Conservation (phyloP, 2,113 vertebrate species). For the Corythoichthys haematopterus region DNA sequence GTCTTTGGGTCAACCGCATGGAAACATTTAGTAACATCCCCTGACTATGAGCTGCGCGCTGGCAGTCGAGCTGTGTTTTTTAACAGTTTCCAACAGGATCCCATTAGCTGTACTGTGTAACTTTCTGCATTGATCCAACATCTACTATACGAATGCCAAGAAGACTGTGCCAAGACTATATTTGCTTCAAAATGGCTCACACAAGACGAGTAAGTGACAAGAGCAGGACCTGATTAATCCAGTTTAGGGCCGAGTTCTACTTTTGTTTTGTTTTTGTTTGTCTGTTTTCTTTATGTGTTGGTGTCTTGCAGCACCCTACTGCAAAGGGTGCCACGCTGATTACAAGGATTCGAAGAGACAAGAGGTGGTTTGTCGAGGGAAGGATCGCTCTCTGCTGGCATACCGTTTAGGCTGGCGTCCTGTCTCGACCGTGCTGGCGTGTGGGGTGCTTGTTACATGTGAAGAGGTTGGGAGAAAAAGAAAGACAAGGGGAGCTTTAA, state of each 20-base stretch:
- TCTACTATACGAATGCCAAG: constrained; percentile 65
- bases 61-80: constrained; percentile 56
- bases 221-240: constrained; percentile 66
- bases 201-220: constrained; percentile 51
- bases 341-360: constrained; percentile 68
- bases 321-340: constrained; percentile 67
- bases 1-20: constrained; percentile 63
- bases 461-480: constrained; percentile 33
- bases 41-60: constrained; percentile 59
- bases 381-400: constrained; percentile 71
- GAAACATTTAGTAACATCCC: constrained; percentile 67
- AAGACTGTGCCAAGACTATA: constrained; percentile 63
- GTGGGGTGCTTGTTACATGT: constrained; percentile 33
- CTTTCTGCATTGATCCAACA: constrained; percentile 70
- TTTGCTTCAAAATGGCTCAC: constrained; percentile 63
- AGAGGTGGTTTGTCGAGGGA: constrained; percentile 59
- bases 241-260: constrained; percentile 59
- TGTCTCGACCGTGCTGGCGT: constrained; percentile 50
- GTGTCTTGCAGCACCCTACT: constrained; percentile 64
- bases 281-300: constrained; percentile 28
- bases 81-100: constrained; percentile 65
- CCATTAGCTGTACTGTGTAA: constrained; percentile 50
- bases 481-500: constrained; percentile 32
- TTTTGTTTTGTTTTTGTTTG: not conserved
- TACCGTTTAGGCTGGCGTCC: constrained; percentile 63